Conservation (phyloP, 1,140 invertebrate genomes). For the Listronotus oregonensis region DNA sequence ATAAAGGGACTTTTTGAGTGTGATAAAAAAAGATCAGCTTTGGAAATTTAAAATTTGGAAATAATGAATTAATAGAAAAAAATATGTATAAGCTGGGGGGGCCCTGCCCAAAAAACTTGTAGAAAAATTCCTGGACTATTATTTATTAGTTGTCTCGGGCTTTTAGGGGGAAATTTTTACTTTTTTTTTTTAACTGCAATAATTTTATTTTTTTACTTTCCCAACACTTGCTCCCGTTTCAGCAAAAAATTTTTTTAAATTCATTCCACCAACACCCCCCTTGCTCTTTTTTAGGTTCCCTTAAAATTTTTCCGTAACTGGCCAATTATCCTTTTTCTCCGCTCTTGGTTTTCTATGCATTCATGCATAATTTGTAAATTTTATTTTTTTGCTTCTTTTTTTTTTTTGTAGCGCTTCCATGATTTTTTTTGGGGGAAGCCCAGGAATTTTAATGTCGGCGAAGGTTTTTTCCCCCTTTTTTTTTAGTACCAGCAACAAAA, state of each 20-base stretch:
- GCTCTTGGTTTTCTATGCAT: slow-evolving; percentile 69
- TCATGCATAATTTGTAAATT: slow-evolving; percentile 86
- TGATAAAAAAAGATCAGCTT: too few species aligned
- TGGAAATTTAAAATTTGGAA: too few species aligned
- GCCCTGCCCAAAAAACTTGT: too few species aligned
- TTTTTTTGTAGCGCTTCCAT: slow-evolving; percentile 82
- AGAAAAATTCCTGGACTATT: too few species aligned
- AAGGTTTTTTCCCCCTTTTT: slow-evolving; percentile 92
- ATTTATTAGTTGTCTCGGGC: too few species aligned
- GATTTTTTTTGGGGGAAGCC: slow-evolving; percentile 85
- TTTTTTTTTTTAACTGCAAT: too few species aligned
- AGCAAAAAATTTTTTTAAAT: slow-evolving; percentile 84
- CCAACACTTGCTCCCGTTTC: slow-evolving; percentile 82
- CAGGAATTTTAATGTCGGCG: slow-evolving; percentile 93
- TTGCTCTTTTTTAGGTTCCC: slow-evolving; percentile 78
- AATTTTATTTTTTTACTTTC: not conserved
- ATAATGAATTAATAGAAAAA: too few species aligned
- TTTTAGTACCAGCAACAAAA: slow-evolving; percentile 84
- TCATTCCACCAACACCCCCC: slow-evolving; percentile 79
- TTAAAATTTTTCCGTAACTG: slow-evolving; percentile 80
- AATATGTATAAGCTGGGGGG: too few species aligned
- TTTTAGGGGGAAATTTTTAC: not conserved
- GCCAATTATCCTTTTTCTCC: slow-evolving; percentile 81
- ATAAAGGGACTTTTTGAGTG: too few species aligned
- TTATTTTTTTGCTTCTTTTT: slow-evolving; percentile 73